Evolutionary conservation across 1,140 invertebrate species (phyloP).

Genomic region (Drosophila teissieri): DNA sequence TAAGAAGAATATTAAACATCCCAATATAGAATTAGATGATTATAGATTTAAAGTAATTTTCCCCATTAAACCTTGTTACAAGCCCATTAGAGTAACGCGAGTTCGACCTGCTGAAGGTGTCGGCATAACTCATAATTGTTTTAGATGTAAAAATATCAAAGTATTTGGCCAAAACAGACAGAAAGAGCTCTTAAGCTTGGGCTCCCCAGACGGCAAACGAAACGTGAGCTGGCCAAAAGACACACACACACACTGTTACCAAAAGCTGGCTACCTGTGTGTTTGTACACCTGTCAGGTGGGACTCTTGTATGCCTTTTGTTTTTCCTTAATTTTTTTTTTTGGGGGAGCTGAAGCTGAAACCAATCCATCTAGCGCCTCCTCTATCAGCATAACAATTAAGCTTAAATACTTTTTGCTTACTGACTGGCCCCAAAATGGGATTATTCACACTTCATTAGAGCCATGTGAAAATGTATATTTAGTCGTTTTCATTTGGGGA

Average conservation of each 20-base stretch:
- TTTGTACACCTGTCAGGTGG: conserved; percentile 78
- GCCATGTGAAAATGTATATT: conserved; percentile 67
- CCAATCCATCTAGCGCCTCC: conserved; percentile 80
- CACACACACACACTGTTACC: conserved; percentile 38
- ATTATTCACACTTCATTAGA: conserved; percentile 81
- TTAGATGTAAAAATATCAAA: conserved; percentile 54
- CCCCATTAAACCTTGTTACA: conserved; percentile 7
- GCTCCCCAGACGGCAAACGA: conserved; percentile 53
- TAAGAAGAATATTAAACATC: too few relatives aligned
- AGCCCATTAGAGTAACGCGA: conserved; percentile 36
- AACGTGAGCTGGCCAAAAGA: conserved; percentile 67
- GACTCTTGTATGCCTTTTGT: conserved; percentile 39
- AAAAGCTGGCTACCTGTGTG: conserved; percentile 38
- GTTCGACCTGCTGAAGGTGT: conserved; percentile 3
- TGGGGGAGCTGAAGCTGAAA: conserved; percentile 54
- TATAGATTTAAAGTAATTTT: neutral
- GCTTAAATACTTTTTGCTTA: conserved; percentile 70
- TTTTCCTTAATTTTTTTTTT: conserved; percentile 34
- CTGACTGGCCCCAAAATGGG: conserved; percentile 67
- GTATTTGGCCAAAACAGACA: conserved; percentile 48
- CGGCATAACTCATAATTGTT: conserved; percentile 33
- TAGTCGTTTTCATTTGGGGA: neutral
- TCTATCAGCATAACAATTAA: conserved; percentile 83
- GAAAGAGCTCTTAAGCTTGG: conserved; percentile 49
- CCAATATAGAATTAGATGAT: too few relatives aligned